These are phyloP conservation scores for Plagodis dolabraria DNA, from an alignment of 2,888 invertebrate genomes.

Conservation along the genomic window DNA sequence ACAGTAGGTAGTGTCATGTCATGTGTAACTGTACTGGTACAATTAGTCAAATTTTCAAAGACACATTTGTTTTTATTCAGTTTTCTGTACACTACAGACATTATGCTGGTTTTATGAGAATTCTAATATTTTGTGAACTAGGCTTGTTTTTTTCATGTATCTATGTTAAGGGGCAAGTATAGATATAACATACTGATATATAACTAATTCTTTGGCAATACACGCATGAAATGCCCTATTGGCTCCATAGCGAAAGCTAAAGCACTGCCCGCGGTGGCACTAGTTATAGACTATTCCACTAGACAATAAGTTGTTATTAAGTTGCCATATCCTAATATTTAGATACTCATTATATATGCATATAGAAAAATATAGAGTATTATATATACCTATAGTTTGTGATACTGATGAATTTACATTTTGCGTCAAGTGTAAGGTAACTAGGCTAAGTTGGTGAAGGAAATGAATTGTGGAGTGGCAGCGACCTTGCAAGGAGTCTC, in stretches of 20 bases:
- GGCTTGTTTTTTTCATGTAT: no score
- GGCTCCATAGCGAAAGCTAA: constrained; percentile 26
- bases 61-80: no score
- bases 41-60: no score
- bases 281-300: constrained; percentile 72
- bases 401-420: constrained; percentile 82
- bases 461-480: neutral
- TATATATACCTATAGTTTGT: constrained; percentile 81
- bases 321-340: constrained; percentile 83
- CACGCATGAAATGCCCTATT: constrained; percentile 1
- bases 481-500: neutral
- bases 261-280: constrained; percentile 30
- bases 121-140: no score
- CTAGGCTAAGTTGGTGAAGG: constrained; percentile 20
- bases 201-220: no score
- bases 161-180: neutral
- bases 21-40: no score
- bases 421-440: constrained; percentile 54
- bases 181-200: no score
- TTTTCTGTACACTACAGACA: no score
- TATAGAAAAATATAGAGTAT: constrained; percentile 74
- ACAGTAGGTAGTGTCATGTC: no score
- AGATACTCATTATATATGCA: constrained; percentile 78
- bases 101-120: no score
- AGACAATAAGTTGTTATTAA: constrained; percentile 83